Conservation (phyloP, 2,888 invertebrate genomes). For the Kuschelorhynchus macadamiae region DNA sequence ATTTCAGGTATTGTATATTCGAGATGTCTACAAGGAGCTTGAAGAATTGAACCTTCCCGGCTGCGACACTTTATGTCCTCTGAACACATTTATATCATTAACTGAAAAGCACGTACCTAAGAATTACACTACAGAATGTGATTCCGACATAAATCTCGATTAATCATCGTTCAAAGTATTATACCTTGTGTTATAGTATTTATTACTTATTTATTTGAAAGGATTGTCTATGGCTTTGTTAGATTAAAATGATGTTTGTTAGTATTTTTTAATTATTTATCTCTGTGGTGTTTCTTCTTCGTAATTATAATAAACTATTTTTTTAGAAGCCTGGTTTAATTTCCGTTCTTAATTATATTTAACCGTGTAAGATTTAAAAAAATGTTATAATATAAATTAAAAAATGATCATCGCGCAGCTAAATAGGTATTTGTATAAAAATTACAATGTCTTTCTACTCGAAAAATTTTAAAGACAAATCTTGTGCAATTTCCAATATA, state of each 20-base stretch:
- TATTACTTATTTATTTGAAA: constrained; percentile 5
- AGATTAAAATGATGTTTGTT: not conserved
- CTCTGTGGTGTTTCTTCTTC: too few species aligned
- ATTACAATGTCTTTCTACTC: too few species aligned
- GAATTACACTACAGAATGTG: constrained; percentile 65
- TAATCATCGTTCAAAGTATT: constrained; percentile 26
- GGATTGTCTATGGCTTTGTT: not conserved
- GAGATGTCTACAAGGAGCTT: constrained; percentile 57
- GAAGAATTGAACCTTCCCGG: constrained; percentile 58
- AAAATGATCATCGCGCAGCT: too few species aligned
- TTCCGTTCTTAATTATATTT: too few species aligned
- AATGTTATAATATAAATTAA: too few species aligned
- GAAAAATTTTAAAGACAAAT: too few species aligned
- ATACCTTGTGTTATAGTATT: constrained; percentile 7
- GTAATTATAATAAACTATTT: too few species aligned
- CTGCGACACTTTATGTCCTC: constrained; percentile 62
- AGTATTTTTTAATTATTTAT: too few species aligned
- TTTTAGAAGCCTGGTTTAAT: too few species aligned
- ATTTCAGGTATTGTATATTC: constrained; percentile 60
- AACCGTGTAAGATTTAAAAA: too few species aligned
- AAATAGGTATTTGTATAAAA: too few species aligned
- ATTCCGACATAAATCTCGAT: constrained; percentile 58
- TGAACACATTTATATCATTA: constrained; percentile 60
- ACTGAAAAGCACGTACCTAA: constrained; percentile 60
- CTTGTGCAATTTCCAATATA: too few species aligned